Evolutionary conservation across 2,113 vertebrate species (phyloP).

Genomic region (Kryptolebias marmoratus): DNA sequence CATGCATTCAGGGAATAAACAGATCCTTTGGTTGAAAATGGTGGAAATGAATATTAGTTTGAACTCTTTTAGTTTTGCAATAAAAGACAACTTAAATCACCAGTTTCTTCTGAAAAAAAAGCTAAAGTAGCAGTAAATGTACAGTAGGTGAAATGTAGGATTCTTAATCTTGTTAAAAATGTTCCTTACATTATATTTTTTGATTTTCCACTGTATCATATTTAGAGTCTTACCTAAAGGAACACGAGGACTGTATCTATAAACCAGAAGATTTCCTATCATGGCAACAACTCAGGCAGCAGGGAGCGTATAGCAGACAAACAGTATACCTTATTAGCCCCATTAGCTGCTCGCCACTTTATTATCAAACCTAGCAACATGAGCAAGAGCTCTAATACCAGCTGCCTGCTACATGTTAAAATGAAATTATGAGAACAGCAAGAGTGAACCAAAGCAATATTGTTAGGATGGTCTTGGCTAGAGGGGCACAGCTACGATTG

Average conservation of each 20-base stretch:
- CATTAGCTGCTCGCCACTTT: background rate
- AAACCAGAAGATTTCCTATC: background rate
- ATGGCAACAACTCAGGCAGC: background rate
- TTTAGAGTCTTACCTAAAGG: background rate
- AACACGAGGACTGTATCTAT: background rate
- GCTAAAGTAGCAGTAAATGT: background rate
- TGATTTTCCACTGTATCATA: background rate
- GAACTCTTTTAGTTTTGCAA: background rate
- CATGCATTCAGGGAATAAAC: background rate
- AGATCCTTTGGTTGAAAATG: no score
- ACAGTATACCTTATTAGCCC: no score
- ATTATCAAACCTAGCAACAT: conserved; percentile 2
- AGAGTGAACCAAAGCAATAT: background rate
- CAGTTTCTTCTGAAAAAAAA: background rate
- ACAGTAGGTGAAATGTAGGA: no score
- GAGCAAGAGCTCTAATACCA: background rate
- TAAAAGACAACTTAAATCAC: background rate
- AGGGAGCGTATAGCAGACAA: background rate
- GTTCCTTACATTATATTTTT: background rate
- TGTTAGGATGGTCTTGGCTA: background rate
- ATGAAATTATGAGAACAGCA: background rate
- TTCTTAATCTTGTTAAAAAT: no score
- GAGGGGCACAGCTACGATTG: background rate
- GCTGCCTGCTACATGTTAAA: background rate
- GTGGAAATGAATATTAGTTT: background rate